Evolutionary conservation across 2,888 invertebrate species (phyloP), one percentile per base, ranked within the genome.

Genomic region (Drosophila testacea): DNA sequence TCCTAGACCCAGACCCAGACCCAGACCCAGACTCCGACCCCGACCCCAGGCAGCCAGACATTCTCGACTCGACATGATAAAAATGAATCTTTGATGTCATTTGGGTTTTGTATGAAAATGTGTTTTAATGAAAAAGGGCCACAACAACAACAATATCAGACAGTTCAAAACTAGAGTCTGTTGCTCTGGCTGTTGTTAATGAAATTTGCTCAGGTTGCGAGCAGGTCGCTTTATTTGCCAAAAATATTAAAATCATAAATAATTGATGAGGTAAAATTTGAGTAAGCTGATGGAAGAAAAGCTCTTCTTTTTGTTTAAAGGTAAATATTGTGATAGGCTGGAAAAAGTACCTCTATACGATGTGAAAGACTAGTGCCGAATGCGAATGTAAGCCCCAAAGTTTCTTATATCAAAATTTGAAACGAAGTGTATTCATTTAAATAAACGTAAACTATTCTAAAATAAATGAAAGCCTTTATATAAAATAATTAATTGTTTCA

Each of bases 11-110:
- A 41, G 13, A 59, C 41, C 4, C 42, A 39, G 64, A 51, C 41
- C 60, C 52, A 57, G 47, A 50, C 30, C 38, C 44, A 36, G 30
- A 60, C 32, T 28, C 48, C 36, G 34, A 57, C 48, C 28, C 32
- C 6, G 32, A 32, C 32, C 32, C 32, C 42, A 41, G 44, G 27
- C 38, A 42, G 57, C 22, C 75, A 82, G 79, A 79, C 82, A 47
- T 47, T 38, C 71, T 59, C 67, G 55, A 62, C 82, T 68, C 79
- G 66, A 56, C 77, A 85, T 85, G 86, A 83, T 83, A 88, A 80
- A 83, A 88, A 88, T 83, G 83, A 83, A 83, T 83, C 87, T 83
- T 83, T 83, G 88, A 83, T 83, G 88, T 86, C 83, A 86, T 83
- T 83, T 81, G 83, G 81, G 88, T 48, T 79, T 79, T 65, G 74